Conservation (phyloP, 2,113 vertebrate species). For the Oryzias celebensis region DNA sequence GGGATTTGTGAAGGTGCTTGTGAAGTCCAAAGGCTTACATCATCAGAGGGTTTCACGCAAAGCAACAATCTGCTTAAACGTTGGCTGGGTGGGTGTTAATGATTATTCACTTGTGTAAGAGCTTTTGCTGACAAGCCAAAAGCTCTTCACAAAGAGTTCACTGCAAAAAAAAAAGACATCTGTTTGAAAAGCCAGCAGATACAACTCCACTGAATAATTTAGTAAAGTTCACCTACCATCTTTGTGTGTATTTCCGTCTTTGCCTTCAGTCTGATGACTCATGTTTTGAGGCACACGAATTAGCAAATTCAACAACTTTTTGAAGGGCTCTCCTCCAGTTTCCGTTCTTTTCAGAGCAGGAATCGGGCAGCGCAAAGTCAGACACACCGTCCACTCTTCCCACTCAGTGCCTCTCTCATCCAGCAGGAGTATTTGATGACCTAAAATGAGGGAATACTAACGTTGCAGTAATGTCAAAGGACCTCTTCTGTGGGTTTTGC, state of each 20-base stretch:
- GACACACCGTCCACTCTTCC: constrained; percentile 13
- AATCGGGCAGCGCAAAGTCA: constrained; percentile 1
- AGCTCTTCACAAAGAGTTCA: constrained; percentile 40
- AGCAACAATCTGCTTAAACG: constrained; percentile 62
- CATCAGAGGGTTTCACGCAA: constrained; percentile 54
- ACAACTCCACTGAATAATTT: background rate
- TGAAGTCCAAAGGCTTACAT: constrained; percentile 48
- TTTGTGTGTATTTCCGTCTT: constrained; percentile 13
- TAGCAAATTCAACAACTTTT: constrained; percentile 11
- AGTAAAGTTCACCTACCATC: constrained; percentile 24
- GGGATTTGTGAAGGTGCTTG: constrained; percentile 39
- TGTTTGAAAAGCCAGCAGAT: constrained; percentile 24
- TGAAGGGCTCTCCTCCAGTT: constrained; percentile 29
- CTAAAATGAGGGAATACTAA: constrained; percentile 61
- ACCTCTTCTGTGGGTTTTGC: constrained; percentile 44
- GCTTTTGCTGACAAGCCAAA: constrained; percentile 64
- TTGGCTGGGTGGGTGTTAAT: constrained; percentile 52
- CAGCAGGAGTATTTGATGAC: constrained; percentile 60
- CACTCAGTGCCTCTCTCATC: constrained; percentile 30
- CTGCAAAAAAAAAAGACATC: constrained; percentile 30
- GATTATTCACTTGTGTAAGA: constrained; percentile 62
- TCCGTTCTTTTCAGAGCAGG: constrained; percentile 11
- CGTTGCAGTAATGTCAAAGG: constrained; percentile 51
- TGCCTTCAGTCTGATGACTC: constrained; percentile 28
- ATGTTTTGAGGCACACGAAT: constrained; percentile 6